Percentiles rank a stretch among this genome's conserved stretches.
Evolutionary conservation across 2,113 vertebrate species (phyloP).

Genomic region (Pelmatolapia mariae): DNA sequence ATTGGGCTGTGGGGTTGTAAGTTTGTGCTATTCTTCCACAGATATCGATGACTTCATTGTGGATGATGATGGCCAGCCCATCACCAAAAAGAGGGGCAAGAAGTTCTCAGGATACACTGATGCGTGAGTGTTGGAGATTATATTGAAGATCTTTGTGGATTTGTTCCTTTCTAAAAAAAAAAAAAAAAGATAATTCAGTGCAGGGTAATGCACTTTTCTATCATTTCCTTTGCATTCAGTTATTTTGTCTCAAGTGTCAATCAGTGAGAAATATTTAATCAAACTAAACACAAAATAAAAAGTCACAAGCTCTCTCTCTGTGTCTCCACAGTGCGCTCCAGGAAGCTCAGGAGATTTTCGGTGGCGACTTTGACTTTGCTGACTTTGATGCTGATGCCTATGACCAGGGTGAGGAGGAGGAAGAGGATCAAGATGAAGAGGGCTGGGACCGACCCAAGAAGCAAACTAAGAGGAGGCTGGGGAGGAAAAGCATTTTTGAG

Average conservation of each 20-base stretch:
- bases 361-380: slow-evolving; percentile 95
- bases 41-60: slow-evolving; percentile 98
- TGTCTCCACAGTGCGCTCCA: slow-evolving; percentile 83
- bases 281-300: not conserved
- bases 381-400: slow-evolving; percentile 93
- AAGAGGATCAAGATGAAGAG: slow-evolving; percentile 91
- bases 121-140: slow-evolving; percentile 77
- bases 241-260: not conserved
- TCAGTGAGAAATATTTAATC: not conserved
- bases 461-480: slow-evolving; percentile 88
- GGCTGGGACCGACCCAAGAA: slow-evolving; percentile 93
- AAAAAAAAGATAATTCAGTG: not conserved
- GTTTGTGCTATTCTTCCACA: slow-evolving; percentile 25
- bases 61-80: slow-evolving; percentile 93
- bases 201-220: not conserved
- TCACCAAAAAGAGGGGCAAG: slow-evolving; percentile 94
- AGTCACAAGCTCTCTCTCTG: not conserved
- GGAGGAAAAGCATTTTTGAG: slow-evolving; percentile 96
- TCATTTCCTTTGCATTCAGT: not conserved
- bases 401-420: slow-evolving; percentile 93
- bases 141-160: not conserved
- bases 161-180: not conserved
- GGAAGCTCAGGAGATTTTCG: slow-evolving; percentile 98
- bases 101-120: slow-evolving; percentile 96
- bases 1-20: not conserved